Conservation (phyloP, 2,797 vertebrate genomes). For the Paguma larvata region DNA sequence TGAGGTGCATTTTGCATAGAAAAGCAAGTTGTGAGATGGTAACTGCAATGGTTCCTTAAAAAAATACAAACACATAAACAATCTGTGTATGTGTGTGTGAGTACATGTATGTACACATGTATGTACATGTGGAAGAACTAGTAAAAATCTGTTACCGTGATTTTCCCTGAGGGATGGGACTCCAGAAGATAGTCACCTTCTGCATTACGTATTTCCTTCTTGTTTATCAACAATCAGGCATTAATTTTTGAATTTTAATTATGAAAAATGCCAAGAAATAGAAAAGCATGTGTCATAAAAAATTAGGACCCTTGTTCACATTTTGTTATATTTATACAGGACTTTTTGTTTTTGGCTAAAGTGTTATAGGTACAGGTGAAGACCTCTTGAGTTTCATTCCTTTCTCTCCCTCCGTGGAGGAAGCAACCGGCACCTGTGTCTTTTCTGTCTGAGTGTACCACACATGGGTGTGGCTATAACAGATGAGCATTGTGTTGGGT, state of each 20-base stretch:
- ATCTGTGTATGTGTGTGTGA: too few species aligned
- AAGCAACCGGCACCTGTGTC: not conserved
- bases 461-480: too few species aligned
- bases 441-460: not conserved
- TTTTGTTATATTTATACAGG: not conserved
- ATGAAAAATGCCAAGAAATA: not conserved
- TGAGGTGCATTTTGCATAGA: not conserved
- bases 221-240: not conserved
- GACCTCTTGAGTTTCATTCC: not conserved
- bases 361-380: not conserved
- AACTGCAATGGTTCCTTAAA: not conserved
- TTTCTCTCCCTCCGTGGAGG: not conserved
- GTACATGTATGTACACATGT: too few species aligned
- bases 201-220: not conserved
- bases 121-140: not conserved
- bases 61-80: not conserved
- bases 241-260: slow-evolving; percentile 16
- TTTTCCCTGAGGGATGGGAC: not conserved
- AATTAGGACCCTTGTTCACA: not conserved
- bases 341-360: not conserved
- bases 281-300: not conserved
- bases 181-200: not conserved
- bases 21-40: not conserved
- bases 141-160: not conserved
- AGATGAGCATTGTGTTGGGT: not conserved